phyloP scores from a whole-genome alignment of 2,888 invertebrate species.

The Oligia fasciuncula region DNA sequence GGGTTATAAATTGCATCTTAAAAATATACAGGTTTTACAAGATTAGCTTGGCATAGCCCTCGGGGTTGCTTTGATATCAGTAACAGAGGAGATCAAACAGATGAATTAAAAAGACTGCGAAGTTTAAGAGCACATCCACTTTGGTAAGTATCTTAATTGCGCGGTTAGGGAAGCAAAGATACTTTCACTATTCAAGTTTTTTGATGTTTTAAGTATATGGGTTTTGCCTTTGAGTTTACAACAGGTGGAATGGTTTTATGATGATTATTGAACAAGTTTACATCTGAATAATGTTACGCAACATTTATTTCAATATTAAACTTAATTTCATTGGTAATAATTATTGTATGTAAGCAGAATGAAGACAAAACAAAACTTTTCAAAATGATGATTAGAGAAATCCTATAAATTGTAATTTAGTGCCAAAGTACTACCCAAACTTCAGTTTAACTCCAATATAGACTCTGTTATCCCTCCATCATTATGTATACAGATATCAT shows the following conservation, averaged over 20 bases:
- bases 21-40: conserved; percentile 85
- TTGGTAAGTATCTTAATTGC: conserved; percentile 61
- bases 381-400: background rate
- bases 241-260: conserved; percentile 11
- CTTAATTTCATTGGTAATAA: background rate
- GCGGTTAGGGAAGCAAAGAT: conserved; percentile 62
- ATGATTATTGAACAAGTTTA: conserved; percentile 4
- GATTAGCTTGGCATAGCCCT: conserved; percentile 79
- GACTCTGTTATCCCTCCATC: conserved; percentile 32
- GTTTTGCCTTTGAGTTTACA: conserved; percentile 23
- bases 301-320: background rate
- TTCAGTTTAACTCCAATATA: background rate
- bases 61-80: conserved; percentile 82
- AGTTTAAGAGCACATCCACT: conserved; percentile 60
- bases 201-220: conserved; percentile 46
- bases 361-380: background rate
- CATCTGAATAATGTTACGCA: background rate
- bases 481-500: conserved; percentile 51
- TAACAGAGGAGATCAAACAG: conserved; percentile 83
- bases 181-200: conserved; percentile 36
- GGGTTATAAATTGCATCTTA: conserved; percentile 84
- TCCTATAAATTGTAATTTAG: background rate
- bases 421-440: conserved; percentile 1
- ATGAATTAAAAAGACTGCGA: conserved; percentile 75
- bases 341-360: background rate